A percentile compares a stretch with the other conserved stretches of the same genome.
phyloP scores from a whole-genome alignment of 2,797 vertebrate species.

The Botia kubotai region DNA sequence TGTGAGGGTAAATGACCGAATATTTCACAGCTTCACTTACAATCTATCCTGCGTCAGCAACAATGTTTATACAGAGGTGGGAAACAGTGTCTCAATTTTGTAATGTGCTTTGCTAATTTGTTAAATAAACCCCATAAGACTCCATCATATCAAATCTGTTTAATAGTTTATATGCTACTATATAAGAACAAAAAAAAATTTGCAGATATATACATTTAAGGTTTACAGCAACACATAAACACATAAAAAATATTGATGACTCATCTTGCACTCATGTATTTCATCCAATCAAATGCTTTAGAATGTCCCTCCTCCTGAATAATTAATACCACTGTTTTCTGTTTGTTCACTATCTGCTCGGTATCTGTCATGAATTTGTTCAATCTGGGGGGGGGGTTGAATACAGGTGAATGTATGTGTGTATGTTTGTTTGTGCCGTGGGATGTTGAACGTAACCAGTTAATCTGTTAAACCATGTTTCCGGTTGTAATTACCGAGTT shows the following conservation, averaged over 20 bases:
- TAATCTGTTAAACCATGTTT: conserved; percentile 14
- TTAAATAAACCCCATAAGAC: not conserved
- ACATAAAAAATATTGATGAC: not conserved
- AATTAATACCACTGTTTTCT: not conserved
- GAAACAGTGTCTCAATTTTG: not conserved
- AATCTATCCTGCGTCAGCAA: not conserved
- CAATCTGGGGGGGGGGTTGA: not conserved
- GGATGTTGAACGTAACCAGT: not conserved
- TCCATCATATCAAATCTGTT: not conserved
- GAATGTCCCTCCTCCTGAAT: not conserved
- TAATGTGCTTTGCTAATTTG: not conserved
- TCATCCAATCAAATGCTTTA: not conserved
- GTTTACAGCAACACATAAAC: not conserved
- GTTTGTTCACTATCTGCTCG: too few species aligned
- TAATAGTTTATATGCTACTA: not conserved
- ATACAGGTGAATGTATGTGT: not conserved
- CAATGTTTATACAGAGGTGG: not conserved
- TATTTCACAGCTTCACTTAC: conserved; percentile 24
- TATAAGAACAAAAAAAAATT: not conserved
- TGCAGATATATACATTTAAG: not conserved
- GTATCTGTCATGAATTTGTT: too few species aligned
- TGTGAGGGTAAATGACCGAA: conserved; percentile 10
- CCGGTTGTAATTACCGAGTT: conserved; percentile 2
- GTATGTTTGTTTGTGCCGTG: not conserved
- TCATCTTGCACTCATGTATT: not conserved